Evolutionary conservation across 2,113 vertebrate genomes (phyloP).

Genomic region (Myocastor coypus): DNA sequence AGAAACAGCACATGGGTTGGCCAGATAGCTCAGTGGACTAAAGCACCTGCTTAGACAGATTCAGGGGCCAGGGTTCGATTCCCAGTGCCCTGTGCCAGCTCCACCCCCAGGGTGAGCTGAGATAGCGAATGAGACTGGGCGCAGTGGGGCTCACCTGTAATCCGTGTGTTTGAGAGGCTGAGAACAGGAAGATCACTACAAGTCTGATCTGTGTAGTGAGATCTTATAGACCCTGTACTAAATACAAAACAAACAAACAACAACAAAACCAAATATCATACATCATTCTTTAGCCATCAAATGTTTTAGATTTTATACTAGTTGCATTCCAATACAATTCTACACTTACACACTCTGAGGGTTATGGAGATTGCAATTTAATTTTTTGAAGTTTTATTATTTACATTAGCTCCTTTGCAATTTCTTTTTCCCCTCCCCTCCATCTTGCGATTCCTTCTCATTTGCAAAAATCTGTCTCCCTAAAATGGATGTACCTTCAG

Average conservation of each 20-base stretch:
- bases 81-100: no score
- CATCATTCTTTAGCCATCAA: not conserved
- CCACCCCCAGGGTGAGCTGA: no score
- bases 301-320: conserved; percentile 35
- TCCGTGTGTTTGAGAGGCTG: no score
- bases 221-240: no score
- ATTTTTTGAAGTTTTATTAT: not conserved
- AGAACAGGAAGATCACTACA: no score
- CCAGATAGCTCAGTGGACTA: no score
- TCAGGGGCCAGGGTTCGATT: no score
- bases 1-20: not conserved
- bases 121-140: no score
- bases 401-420: not conserved
- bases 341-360: not conserved
- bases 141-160: no score
- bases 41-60: no score
- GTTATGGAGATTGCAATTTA: not conserved
- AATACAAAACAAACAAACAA: no score
- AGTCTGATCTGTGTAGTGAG: no score
- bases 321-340: not conserved
- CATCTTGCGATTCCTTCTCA: not conserved
- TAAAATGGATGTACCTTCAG: not conserved
- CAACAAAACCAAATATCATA: not conserved
- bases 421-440: not conserved
- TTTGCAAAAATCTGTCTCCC: not conserved